Conservation (phyloP, 2,113 vertebrate genomes). For the Coregonus clupeaformis region DNA sequence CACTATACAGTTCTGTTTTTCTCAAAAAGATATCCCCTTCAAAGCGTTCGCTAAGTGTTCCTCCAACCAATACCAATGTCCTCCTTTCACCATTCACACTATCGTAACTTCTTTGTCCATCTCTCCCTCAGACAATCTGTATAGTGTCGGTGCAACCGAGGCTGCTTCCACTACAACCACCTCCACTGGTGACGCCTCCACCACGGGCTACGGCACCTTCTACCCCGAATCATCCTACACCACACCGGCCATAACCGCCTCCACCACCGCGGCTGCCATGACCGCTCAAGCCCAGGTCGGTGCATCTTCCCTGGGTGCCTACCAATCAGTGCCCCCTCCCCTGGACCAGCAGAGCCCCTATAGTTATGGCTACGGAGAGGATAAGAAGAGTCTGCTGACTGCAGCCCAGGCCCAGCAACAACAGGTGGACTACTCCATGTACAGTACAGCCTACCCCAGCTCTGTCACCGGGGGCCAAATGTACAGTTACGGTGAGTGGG, state of each 20-base stretch:
- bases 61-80: no score
- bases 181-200: neutral
- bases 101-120: no score
- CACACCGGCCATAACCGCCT: conserved; percentile 12
- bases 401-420: conserved; percentile 35
- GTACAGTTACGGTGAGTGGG: conserved; percentile 66
- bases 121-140: conserved; percentile 28
- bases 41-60: no score
- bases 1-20: no score
- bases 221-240: conserved; percentile 58
- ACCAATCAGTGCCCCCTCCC: conserved; percentile 62
- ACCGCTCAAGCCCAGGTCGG: conserved; percentile 1
- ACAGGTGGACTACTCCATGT: conserved; percentile 49
- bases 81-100: no score
- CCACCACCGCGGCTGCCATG: conserved; percentile 1
- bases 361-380: conserved; percentile 70
- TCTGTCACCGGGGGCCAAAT: conserved; percentile 61
- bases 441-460: conserved; percentile 69
- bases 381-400: conserved; percentile 70
- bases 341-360: conserved; percentile 68
- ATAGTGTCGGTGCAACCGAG: conserved; percentile 22
- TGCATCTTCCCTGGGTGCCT: conserved; percentile 22
- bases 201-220: conserved; percentile 60
- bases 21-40: no score
- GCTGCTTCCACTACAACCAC: neutral